phyloP scores from a whole-genome alignment of 1,140 invertebrate genomes.

The Theocolax elegans region DNA sequence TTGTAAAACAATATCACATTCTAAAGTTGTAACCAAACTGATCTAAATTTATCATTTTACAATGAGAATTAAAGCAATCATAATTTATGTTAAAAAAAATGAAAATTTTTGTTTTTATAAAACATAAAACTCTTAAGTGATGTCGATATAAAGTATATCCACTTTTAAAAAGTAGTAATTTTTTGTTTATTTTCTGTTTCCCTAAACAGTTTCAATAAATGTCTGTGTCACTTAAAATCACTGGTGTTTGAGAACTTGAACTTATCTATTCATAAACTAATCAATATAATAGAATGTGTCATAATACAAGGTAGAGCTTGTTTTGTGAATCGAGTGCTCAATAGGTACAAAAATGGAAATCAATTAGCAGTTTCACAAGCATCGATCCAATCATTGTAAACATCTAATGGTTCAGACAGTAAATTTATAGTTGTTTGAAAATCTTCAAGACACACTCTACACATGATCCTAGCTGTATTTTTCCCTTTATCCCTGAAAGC shows the following conservation, averaged over 20 bases:
- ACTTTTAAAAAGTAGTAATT: too few species aligned
- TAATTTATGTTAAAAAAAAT: not conserved
- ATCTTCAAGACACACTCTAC: slow-evolving; percentile 95
- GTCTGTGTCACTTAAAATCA: too few species aligned
- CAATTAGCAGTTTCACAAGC: slow-evolving; percentile 94
- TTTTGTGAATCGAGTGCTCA: too few species aligned
- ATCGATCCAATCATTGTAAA: slow-evolving; percentile 99
- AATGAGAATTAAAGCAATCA: not conserved
- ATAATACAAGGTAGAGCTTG: too few species aligned
- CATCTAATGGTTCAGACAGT: slow-evolving; percentile 96
- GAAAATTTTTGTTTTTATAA: slow-evolving; percentile 2
- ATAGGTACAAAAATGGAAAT: too few species aligned
- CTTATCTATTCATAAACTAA: too few species aligned
- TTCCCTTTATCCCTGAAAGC: slow-evolving; percentile 88
- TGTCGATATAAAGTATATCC: too few species aligned
- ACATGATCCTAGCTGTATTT: slow-evolving; percentile 93
- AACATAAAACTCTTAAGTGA: not conserved
- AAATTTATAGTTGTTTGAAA: slow-evolving; percentile 97
- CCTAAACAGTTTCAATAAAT: too few species aligned
- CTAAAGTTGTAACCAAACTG: not conserved
- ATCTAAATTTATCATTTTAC: not conserved
- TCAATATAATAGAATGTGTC: too few species aligned
- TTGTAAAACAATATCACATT: slow-evolving; percentile 2
- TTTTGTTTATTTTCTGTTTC: too few species aligned
- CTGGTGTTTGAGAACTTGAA: too few species aligned